Base-by-base conservation (phyloP, 2,888 invertebrate genomes). In the Syrphus vitripennis region DNA sequence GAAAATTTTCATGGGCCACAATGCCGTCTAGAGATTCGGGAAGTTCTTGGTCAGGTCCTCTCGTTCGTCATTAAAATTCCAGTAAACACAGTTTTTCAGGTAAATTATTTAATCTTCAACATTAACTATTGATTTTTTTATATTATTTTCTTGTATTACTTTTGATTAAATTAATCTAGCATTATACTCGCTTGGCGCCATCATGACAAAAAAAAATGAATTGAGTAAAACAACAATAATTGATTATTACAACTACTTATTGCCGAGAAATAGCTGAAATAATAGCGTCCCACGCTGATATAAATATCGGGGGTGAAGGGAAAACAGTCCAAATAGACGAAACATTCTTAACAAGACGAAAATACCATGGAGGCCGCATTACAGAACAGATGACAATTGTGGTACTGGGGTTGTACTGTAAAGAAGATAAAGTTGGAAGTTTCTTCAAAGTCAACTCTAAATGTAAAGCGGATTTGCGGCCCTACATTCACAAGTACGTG, bases 241-340 rank as follows among this genome's bases (percentile, higher is more conserved):
- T 2, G 69, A 77, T 48, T 59, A 67, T 14, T 59, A 69, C 16
- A 69, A 45, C 9, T 70, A 69, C 12, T 77, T 70, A 69, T 16
- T 77, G 55, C 37, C 9, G 59, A 12, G 50, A 77, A 40, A 29
- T 70, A 69, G 19, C 77, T 2, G 70, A 70, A 50, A 31, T 77
- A 12, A 69, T 69, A 31, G 31, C 55, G 2, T 67, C 57, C 0
- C 37, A 61, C 50, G 21, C 24, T 3, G 45, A 70, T 12, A 16
- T 26, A 1, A 57, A 19, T 10, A 42, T 78, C 37, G 70, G 70
- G 7, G 59, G 70, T 0, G 40, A 69, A 70, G 34, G 48, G 2
- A 77, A 77, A 19, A 69, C 59, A 3, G 69, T 96, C 72, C 77
- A 77, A n/a, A 40, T 75, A 0, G 53, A 76, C 12, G 67, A 76